Evolutionary conservation across 1,140 invertebrate genomes (phyloP).

Genomic region (Pantala flavescens): DNA sequence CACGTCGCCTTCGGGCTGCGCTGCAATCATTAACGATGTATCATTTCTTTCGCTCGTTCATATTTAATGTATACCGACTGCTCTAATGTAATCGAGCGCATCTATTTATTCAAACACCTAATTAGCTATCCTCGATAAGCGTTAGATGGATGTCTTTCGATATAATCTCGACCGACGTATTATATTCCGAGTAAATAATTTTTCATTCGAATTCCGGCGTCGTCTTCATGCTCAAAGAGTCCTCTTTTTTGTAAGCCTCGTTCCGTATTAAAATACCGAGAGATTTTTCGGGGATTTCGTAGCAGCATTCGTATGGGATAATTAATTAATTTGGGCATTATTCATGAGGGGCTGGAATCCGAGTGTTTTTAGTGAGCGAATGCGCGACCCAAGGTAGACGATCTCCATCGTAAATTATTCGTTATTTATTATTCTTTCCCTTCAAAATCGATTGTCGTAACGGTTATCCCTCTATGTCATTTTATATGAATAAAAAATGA

Average conservation of each 20-base stretch:
- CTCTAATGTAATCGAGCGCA: no score
- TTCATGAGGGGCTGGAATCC: not conserved
- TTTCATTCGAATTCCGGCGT: not conserved
- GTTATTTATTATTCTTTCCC: not conserved
- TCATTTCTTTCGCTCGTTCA: no score
- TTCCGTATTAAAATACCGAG: not conserved
- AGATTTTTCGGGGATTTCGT: conserved; percentile 5
- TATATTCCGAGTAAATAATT: no score
- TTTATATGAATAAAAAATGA: conserved; percentile 6
- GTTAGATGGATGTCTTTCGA: no score
- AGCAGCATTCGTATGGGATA: not conserved
- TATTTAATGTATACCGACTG: no score
- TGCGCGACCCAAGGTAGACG: not conserved
- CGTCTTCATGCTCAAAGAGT: not conserved
- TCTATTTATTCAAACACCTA: no score
- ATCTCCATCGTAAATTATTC: not conserved
- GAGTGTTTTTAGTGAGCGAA: not conserved
- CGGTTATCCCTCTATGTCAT: not conserved
- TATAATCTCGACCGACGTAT: no score
- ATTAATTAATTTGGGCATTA: conserved; percentile 11
- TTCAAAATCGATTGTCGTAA: not conserved
- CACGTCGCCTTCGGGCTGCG: no score
- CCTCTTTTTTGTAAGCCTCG: not conserved
- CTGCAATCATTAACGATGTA: no score
- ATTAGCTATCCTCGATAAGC: no score